Percentiles rank a stretch among this genome's conserved stretches.
These are phyloP conservation scores for Cephonodes hylas DNA, from an alignment of 2,888 invertebrate genomes.

Conservation along the genomic window DNA sequence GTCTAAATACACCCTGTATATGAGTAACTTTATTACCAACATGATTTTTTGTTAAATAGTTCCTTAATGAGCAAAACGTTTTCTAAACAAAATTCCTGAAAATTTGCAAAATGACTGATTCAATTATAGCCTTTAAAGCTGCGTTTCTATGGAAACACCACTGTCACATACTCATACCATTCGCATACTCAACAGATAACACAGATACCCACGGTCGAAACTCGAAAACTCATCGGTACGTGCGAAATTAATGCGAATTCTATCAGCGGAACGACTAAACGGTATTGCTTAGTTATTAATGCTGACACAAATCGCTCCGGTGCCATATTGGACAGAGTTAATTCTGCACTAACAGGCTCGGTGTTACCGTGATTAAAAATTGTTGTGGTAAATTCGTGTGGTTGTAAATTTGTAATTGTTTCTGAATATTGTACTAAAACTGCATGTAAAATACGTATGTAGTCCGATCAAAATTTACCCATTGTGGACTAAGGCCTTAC, in stretches of 20 bases:
- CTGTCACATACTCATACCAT: not conserved
- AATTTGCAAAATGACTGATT: no score
- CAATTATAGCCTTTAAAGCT: not conserved
- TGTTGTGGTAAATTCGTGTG: no score
- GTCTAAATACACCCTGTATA: no score
- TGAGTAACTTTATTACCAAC: no score
- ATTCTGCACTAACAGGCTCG: not conserved
- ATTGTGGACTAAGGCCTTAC: no score
- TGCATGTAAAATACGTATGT: no score
- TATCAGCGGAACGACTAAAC: not conserved
- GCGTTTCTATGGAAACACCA: not conserved
- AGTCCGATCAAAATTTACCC: no score
- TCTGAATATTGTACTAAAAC: no score
- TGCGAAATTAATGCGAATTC: not conserved
- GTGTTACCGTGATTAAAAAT: not conserved
- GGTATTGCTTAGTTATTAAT: slow-evolving; percentile 4
- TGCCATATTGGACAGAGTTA: not conserved
- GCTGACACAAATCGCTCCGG: not conserved
- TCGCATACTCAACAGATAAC: not conserved
- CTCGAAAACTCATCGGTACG: not conserved
- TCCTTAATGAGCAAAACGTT: no score
- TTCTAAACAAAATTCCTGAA: no score
- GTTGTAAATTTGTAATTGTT: no score
- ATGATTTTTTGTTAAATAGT: no score
- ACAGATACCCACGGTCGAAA: not conserved